Base-by-base conservation (phyloP, 2,113 vertebrate genomes). In the Morone chrysops region DNA sequence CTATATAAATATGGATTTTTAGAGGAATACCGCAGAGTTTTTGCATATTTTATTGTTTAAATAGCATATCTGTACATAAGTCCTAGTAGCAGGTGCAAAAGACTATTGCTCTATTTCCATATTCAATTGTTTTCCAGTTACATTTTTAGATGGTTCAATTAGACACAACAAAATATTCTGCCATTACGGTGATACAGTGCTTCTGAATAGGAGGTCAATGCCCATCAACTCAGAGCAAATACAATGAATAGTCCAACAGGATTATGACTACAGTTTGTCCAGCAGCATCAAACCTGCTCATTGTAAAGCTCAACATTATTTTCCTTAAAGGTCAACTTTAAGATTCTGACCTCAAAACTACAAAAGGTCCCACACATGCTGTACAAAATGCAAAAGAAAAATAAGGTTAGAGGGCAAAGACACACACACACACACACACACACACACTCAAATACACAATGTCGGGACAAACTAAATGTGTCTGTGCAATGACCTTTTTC, bases 401-500 rank as follows among this genome's bases (percentile, higher is more conserved):
- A 70, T 40, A 86, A 85, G 68, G 75, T 88, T 74, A 72, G 59
- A 90, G 77, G 72, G 77, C 78, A 85, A 75, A 80, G 47, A 80
- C 63, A 53, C 59, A 48, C 67, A 74, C 73, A 68, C 67, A 59
- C 53, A 43, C 54, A 80, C 72, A 63, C 31, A 63, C 50, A 77
- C 57, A 68, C 72, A 48, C 61, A 76, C 13, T 85, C 54, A 66
- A 57, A 73, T 70, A 71, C 72, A 83, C 47, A 79, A 61, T 77
- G 47, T 70, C 57, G 8, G 85, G 63, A 80, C 65, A 63, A 75
- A 81, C 89, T 62, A 82, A 84, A 89, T 86, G 75, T 85, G 88
- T 93, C 91, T 92, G 90, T 83, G 78, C 84, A 80, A 67, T 94
- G 92, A 94, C 94, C 93, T 94, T 94, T 94, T 93, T 91, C 89